These are phyloP conservation scores for Zaprionus camerounensis DNA, from an alignment of 1,140 invertebrate genomes.

Conservation along the genomic window DNA sequence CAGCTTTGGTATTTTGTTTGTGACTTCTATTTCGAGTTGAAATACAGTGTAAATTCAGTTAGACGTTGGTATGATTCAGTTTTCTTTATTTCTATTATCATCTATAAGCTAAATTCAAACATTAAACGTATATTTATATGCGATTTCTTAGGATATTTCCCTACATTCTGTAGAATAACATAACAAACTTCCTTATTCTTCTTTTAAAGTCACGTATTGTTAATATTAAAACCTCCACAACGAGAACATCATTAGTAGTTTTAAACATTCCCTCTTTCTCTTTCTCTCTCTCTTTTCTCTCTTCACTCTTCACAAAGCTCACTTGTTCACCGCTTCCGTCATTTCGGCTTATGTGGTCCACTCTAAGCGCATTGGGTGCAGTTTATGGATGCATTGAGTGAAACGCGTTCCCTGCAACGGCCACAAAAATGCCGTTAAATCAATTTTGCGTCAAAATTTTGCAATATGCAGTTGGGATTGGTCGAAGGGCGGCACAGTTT, in stretches of 20 bases:
- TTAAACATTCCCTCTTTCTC: not conserved
- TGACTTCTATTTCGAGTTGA: too few relatives aligned
- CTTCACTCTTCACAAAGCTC: not conserved
- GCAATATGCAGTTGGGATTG: conserved; percentile 43
- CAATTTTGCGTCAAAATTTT: conserved; percentile 74
- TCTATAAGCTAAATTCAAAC: too few relatives aligned
- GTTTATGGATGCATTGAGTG: conserved; percentile 42
- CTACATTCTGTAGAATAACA: too few relatives aligned
- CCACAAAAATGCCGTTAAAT: conserved; percentile 71
- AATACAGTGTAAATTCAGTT: too few relatives aligned
- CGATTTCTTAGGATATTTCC: too few relatives aligned
- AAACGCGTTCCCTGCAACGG: conserved; percentile 39
- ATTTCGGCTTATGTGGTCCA: conserved; percentile 13
- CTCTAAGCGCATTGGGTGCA: conserved; percentile 21
- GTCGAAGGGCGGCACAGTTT: not conserved
- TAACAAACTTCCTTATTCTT: too few relatives aligned
- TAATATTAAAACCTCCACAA: too few relatives aligned
- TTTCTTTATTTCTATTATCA: too few relatives aligned
- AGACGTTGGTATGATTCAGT: too few relatives aligned
- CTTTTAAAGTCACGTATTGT: too few relatives aligned
- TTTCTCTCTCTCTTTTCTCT: not conserved
- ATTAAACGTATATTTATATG: too few relatives aligned
- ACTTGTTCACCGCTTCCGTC: not conserved
- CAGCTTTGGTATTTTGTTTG: not conserved
- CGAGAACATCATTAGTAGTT: too few relatives aligned